Conservation (phyloP, 1,140 invertebrate species). For the Drosophila punjabiensis region DNA sequence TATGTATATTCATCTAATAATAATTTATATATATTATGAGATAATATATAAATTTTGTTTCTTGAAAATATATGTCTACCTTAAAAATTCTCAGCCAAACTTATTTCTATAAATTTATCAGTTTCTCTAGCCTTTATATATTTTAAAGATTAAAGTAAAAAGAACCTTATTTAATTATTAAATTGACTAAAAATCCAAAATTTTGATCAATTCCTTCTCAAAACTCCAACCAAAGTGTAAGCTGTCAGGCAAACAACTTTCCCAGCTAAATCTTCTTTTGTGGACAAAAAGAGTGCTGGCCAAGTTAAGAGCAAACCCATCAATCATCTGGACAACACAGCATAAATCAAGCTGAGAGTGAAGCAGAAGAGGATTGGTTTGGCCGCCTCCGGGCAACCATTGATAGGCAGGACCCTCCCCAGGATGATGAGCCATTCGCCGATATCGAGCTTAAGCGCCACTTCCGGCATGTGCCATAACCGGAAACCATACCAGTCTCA, state of each 20-base stretch:
- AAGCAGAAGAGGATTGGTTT: slow-evolving; percentile 17
- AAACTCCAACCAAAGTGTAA: slow-evolving; percentile 17
- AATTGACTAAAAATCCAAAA: not conserved
- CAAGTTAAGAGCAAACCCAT: slow-evolving; percentile 54
- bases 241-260: slow-evolving; percentile 45
- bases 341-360: slow-evolving; percentile 74
- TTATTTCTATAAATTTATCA: fast-evolving
- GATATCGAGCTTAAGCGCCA: slow-evolving; percentile 55
- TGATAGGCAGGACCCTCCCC: slow-evolving; percentile 38
- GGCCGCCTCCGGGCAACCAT: slow-evolving; percentile 42
- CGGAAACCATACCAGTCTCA: slow-evolving; percentile 23
- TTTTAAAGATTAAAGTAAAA: not conserved
- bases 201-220: fast-evolving
- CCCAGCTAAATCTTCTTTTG: slow-evolving; percentile 16
- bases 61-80: not conserved
- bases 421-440: slow-evolving; percentile 41
- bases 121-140: no score
- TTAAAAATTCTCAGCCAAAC: not conserved
- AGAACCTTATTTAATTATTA: not conserved
- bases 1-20: not conserved
- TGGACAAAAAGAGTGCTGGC: slow-evolving; percentile 40
- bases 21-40: no score
- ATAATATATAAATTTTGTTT: not conserved
- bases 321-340: slow-evolving; percentile 69
- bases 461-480: slow-evolving; percentile 52